Evolutionary conservation across 2,113 vertebrate species (phyloP).

Genomic region (Callochromis pleurospilus): DNA sequence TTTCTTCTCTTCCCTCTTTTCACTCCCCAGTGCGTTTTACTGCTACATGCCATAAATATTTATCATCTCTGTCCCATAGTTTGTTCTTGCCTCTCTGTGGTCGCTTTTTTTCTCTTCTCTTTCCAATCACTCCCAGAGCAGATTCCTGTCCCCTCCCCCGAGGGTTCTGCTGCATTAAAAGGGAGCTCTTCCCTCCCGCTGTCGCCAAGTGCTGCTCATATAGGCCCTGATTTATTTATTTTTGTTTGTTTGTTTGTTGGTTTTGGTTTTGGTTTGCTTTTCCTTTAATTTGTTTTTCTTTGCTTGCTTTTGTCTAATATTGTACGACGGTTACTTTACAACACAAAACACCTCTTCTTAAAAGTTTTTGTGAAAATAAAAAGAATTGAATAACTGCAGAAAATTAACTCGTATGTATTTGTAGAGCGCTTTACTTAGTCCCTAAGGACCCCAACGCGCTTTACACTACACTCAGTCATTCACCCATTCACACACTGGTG

Average conservation of each 20-base stretch:
- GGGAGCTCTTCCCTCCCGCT: neutral
- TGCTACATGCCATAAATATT: neutral
- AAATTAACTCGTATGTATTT: neutral
- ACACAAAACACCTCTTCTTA: neutral
- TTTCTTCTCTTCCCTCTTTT: neutral
- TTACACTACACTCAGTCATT: neutral
- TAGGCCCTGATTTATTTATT: fast-evolving
- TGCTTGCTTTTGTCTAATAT: neutral
- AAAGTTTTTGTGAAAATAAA: neutral
- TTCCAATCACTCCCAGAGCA: neutral
- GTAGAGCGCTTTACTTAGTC: neutral
- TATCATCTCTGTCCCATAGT: neutral
- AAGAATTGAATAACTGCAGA: neutral
- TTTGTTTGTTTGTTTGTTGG: neutral
- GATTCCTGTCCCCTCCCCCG: neutral
- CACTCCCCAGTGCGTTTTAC: neutral
- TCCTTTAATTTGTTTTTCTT: neutral
- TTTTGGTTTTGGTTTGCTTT: neutral
- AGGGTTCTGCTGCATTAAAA: neutral
- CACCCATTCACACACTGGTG: neutral
- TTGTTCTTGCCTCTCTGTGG: neutral
- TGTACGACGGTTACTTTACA: neutral
- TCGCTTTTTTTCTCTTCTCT: neutral
- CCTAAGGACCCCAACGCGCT: neutral
- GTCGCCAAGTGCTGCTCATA: neutral